Evolutionary conservation across 2,797 vertebrate genomes (phyloP).

Genomic region (Gambelia wislizenii): DNA sequence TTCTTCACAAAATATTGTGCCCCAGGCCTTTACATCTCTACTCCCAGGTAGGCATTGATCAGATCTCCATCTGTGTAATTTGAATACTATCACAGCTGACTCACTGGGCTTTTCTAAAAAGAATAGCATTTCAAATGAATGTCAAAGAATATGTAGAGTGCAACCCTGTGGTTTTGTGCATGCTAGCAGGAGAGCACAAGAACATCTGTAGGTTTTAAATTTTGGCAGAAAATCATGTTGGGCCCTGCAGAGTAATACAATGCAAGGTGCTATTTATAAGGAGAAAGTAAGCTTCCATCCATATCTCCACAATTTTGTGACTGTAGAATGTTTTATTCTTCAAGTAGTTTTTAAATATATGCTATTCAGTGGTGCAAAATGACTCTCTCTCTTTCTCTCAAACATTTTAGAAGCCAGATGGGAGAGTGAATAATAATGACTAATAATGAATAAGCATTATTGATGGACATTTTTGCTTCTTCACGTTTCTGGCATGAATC

Average conservation of each 20-base stretch:
- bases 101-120: background rate
- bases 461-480: background rate
- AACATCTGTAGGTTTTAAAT: background rate
- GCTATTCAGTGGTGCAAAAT: background rate
- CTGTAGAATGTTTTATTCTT: too few species aligned
- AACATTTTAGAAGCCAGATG: background rate
- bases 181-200: background rate
- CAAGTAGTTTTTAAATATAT: background rate
- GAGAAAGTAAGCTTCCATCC: background rate
- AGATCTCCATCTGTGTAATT: background rate
- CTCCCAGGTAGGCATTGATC: background rate
- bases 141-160: background rate
- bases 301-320: background rate
- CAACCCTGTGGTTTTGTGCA: background rate
- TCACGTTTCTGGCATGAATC: background rate
- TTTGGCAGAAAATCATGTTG: background rate
- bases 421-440: background rate
- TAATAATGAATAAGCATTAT: background rate
- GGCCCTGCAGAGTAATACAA: background rate
- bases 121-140: background rate
- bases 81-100: background rate
- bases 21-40: too few species aligned
- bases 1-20: too few species aligned
- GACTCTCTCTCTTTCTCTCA: background rate
- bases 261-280: background rate